Evolutionary conservation across 2,888 invertebrate genomes (phyloP).

Genomic region (Megamerina dolium): DNA sequence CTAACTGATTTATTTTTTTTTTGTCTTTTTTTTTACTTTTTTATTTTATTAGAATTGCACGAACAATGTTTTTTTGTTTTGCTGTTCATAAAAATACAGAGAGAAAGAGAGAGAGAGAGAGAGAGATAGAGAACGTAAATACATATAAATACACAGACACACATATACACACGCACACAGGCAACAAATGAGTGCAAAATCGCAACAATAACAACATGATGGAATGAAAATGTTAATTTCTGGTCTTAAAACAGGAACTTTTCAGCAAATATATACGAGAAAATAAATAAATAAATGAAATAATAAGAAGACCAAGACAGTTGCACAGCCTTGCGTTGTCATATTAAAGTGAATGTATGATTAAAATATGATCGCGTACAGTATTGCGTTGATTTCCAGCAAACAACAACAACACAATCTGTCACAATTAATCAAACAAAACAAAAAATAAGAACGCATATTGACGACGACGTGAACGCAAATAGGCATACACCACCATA

Average conservation of each 20-base stretch:
- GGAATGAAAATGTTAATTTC: no score
- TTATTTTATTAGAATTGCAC: no score
- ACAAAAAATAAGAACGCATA: constrained; percentile 6
- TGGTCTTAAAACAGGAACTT: no score
- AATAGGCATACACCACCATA: neutral
- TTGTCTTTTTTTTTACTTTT: no score
- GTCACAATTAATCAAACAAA: constrained; percentile 9
- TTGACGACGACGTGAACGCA: neutral
- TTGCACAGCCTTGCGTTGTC: neutral
- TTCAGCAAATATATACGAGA: no score
- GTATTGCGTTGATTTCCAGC: neutral
- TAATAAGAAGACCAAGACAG: neutral
- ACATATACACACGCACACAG: neutral
- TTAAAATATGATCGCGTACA: constrained; percentile 3
- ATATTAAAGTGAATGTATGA: constrained; percentile 10
- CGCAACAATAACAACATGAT: no score
- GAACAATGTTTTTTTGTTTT: no score
- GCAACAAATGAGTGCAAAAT: no score
- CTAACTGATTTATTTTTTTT: no score
- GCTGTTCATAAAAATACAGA: constrained; percentile 3
- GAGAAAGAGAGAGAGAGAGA: constrained; percentile 9
- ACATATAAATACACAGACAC: constrained; percentile 4
- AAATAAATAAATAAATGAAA: neutral
- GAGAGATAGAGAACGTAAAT: constrained; percentile 8
- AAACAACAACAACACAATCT: constrained; percentile 3